Evolutionary conservation across 2,888 invertebrate genomes (phyloP), one percentile per base, ranked within the genome.

Genomic region (Diaprepes abbreviatus): DNA sequence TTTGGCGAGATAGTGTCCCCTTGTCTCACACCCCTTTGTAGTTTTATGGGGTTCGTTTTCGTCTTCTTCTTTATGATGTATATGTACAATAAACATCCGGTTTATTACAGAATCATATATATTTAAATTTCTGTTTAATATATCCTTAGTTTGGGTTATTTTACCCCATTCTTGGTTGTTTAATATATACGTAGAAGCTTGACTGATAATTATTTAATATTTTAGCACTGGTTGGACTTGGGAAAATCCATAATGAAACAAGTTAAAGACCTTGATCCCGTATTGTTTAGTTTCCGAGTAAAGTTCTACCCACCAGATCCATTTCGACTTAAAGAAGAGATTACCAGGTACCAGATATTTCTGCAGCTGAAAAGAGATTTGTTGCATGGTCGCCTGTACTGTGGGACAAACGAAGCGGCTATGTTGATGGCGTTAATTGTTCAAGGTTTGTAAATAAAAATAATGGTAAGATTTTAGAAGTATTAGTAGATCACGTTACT

Each of bases 291-390:
- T 85, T 96, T 98, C 85, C 93, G 98, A 73, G 95, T 98, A 74
- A 98, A 98, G 87, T 98, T 96, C 85, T 98, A 98, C 84, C 98
- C 98, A 12, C 94, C 95, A 66, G 96, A 98, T 86, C 97, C 98
- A 12, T 89, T 94, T 83, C 89, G 94, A 62, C 87, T 98, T 74
- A 95, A 95, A 84, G 98, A 97, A 83, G 95, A 97, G 85, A 92
- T 96, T 73, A 96, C 97, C 73, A 89, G 97, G 79, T 98, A 98
- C 85, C 97, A 97, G 85, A 90, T 97, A 80, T 96, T 95, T 84
- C 88, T 95, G 76, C 98, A 98, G 84, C 85, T 98, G 74, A 94
- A 97, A 85, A 88, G 98, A 79, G 98, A 98, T 85, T 88, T 98
- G 73, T 89, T 96, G 50, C 98, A 98, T 86, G 98, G 98, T 1